Evolutionary conservation across 2,797 vertebrate genomes (phyloP).

Genomic region (Sebastes matsubarae): DNA sequence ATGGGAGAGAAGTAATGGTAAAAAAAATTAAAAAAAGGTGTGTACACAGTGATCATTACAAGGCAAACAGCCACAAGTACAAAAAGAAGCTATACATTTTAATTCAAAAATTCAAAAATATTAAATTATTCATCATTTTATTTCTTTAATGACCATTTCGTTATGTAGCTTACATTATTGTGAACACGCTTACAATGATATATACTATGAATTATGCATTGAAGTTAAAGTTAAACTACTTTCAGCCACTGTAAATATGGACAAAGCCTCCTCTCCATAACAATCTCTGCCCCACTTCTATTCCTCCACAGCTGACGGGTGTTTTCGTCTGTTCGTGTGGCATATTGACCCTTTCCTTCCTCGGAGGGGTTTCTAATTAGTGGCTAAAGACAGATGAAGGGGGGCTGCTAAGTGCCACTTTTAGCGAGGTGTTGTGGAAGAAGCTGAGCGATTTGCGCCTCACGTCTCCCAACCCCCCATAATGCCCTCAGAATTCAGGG

Average conservation of each 20-base stretch:
- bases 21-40: too few relatives aligned
- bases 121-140: background rate
- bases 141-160: background rate
- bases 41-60: background rate
- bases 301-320: background rate
- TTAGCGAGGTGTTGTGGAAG: constrained; percentile 34
- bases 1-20: background rate
- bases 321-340: background rate
- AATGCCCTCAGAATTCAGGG: constrained; percentile 24
- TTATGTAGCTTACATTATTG: background rate
- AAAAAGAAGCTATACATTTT: background rate
- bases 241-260: background rate
- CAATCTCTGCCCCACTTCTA: background rate
- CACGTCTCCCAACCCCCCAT: background rate
- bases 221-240: too few relatives aligned
- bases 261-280: background rate
- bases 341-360: constrained; percentile 28
- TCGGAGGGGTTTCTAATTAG: constrained; percentile 55
- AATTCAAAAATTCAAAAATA: background rate
- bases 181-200: background rate
- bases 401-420: constrained; percentile 49
- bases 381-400: constrained; percentile 44
- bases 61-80: background rate
- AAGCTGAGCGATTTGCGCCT: background rate
- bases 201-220: background rate